Base-by-base conservation (phyloP, 2,797 vertebrate genomes). In the Sciaenops ocellatus region DNA sequence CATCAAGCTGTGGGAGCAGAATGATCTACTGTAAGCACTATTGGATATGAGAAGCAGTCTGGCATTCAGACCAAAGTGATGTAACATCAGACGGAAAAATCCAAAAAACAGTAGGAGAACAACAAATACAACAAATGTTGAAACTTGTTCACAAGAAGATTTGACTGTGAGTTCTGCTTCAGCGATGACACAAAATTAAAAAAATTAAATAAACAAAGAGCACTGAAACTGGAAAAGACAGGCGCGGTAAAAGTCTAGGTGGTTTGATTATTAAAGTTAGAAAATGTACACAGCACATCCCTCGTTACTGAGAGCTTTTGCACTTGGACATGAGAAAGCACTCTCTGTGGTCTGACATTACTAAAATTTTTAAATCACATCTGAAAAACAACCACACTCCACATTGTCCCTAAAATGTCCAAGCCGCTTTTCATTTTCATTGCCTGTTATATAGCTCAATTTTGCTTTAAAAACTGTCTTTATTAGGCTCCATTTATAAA, bases 1-100 rank as follows among this genome's bases (percentile, higher is more conserved):
- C 83, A 81, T 80, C 89, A 90, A 87, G 84, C 88, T 92, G 90
- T 90, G 88, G 83, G 73, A 88, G 84, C 88, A 85, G 86, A 88
- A 76, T 78, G 85, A 88, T 85, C 80, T 73, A 81, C 80, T 86
- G 83, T 85, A 85, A 87, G 83, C 76, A 78, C 76, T 57, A 83
- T 83, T 88, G 77, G 78, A 84, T 82, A 69, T 76, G 82, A 89
- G 69, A 83, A 85, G 80, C 44, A 60, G 47, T 73, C 83, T 92
- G 87, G 87, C 87, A 80, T 78, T 72, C 48, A 55, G 22, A 78
- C 60, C n/a, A 42, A 65, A 82, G 60, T 84, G 84, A 90, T 73
- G 81, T 80, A 90, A 89, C 62, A 28, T 69, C 50, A 60, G 55
- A 75, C 66, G 30, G 20, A 69, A 69, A 76, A 69, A 70, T 62